These are phyloP conservation scores for Alcis repandata DNA, from an alignment of 2,888 invertebrate genomes.

Conservation along the genomic window DNA sequence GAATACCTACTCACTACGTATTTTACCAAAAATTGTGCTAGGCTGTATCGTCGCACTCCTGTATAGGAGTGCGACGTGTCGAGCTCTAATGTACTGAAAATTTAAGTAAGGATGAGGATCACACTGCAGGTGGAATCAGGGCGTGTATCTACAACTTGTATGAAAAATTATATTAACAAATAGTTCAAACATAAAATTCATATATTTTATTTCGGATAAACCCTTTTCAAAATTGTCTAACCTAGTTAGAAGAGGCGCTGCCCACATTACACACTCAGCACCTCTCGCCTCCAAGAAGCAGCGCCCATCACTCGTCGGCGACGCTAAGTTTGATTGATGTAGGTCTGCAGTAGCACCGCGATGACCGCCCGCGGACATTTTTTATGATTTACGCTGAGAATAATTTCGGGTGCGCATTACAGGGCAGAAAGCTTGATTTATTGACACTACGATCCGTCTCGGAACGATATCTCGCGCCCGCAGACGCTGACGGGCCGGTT, in stretches of 20 bases:
- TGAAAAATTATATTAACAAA: too few species aligned
- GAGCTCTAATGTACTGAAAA: too few species aligned
- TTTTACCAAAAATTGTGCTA: too few species aligned
- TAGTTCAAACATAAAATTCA: too few species aligned
- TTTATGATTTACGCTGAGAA: conserved; percentile 56
- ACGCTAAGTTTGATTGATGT: conserved; percentile 59
- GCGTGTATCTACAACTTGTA: too few species aligned
- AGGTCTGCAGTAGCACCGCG: conserved; percentile 45
- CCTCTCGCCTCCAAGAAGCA: background rate
- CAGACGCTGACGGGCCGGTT: conserved; percentile 24
- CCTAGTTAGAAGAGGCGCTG: background rate
- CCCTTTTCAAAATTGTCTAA: background rate
- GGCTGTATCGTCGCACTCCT: too few species aligned
- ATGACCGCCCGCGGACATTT: conserved; percentile 49
- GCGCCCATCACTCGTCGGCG: conserved; percentile 17
- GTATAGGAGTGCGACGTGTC: too few species aligned
- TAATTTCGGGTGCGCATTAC: conserved; percentile 49
- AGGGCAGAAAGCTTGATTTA: conserved; percentile 50
- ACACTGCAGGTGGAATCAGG: too few species aligned
- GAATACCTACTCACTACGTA: too few species aligned
- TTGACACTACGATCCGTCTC: conserved; percentile 42
- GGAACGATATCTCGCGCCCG: conserved; percentile 34
- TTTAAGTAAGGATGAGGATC: too few species aligned
- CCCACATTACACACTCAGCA: conserved; percentile 2
- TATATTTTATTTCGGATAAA: too few species aligned